Conservation (phyloP, 2,888 invertebrate genomes). For the Acheta domesticus region DNA sequence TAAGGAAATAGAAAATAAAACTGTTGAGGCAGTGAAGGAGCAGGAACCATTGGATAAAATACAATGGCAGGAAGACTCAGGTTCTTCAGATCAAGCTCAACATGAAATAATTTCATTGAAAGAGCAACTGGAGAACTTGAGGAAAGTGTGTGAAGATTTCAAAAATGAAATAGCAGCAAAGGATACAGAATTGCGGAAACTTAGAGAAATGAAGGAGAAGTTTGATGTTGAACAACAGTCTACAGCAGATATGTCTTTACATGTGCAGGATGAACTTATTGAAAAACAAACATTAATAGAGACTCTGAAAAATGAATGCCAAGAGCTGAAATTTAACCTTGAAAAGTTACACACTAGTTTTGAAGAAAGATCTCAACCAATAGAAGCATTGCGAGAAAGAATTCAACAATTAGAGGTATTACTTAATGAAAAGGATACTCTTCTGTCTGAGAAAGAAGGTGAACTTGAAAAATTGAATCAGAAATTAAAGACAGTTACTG, state of each 20-base stretch:
- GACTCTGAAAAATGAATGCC: neutral
- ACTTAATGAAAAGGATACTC: conserved; percentile 55
- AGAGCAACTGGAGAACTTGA: neutral
- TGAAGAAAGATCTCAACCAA: too few relatives aligned
- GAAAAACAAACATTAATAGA: neutral
- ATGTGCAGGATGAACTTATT: neutral
- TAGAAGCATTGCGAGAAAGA: neutral
- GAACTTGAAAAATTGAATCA: conserved; percentile 42
- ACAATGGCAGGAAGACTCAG: neutral
- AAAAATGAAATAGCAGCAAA: conserved; percentile 37
- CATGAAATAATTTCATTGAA: neutral
- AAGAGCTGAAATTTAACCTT: neutral
- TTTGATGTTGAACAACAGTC: neutral
- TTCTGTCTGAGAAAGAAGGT: conserved; percentile 46
- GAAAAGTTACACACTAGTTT: too few relatives aligned
- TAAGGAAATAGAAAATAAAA: neutral
- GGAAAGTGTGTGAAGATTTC: neutral
- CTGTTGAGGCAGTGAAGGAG: neutral
- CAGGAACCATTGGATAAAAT: neutral
- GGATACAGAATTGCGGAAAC: conserved; percentile 49
- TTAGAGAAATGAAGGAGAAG: neutral
- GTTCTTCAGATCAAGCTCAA: neutral
- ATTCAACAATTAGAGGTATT: conserved; percentile 46
- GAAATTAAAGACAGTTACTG: conserved; percentile 50
- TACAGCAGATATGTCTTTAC: neutral